A percentile compares a stretch with the other conserved stretches of the same genome.
Evolutionary conservation across 2,888 invertebrate genomes (phyloP).

Genomic region (Pristionchus arcanus): DNA sequence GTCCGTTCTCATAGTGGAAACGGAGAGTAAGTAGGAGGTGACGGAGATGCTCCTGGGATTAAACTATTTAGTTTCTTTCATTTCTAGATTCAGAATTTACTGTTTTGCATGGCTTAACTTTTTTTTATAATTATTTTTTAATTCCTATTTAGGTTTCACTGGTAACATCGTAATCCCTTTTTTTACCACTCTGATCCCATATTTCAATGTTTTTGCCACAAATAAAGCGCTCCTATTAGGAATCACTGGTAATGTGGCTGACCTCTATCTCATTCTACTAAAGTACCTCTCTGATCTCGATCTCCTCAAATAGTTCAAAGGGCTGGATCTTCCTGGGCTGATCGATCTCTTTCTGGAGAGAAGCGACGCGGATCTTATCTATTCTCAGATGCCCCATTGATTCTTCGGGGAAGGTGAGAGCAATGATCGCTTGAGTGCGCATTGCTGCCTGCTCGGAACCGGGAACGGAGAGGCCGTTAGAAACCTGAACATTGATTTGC

Average conservation of each 20-base stretch:
- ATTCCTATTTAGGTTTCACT: too few species aligned
- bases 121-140: background rate
- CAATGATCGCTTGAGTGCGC: constrained; percentile 69
- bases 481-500: constrained; percentile 65
- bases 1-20: constrained; percentile 61
- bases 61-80: background rate
- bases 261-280: background rate
- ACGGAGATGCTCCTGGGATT: constrained; percentile 23
- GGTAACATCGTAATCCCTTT: too few species aligned
- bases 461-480: constrained; percentile 71
- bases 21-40: constrained; percentile 49
- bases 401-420: constrained; percentile 57
- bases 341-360: constrained; percentile 28
- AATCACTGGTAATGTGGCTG: background rate
- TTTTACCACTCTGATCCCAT: too few species aligned
- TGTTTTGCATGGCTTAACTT: too few species aligned
- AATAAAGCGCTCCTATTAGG: too few species aligned
- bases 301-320: constrained; percentile 49
- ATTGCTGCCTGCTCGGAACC: constrained; percentile 68
- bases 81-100: background rate
- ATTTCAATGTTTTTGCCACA: too few species aligned
- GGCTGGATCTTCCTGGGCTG: constrained; percentile 54
- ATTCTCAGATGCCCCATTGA: constrained; percentile 28
- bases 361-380: constrained; percentile 47
- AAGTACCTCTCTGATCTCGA: constrained; percentile 37